These are phyloP conservation scores for Tuberolachnus salignus DNA, from an alignment of 2,888 invertebrate genomes.

Conservation along the genomic window DNA sequence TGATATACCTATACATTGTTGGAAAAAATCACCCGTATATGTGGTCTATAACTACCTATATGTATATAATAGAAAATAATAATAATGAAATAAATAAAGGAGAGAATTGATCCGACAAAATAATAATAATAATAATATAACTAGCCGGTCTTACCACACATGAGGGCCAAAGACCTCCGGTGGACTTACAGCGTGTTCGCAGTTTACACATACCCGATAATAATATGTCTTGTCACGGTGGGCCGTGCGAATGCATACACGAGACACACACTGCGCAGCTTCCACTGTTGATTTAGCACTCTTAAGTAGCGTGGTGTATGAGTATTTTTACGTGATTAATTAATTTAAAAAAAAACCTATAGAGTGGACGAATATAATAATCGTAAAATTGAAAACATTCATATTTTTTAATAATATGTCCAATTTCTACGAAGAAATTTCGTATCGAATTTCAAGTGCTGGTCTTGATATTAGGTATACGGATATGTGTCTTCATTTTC, in stretches of 20 bases:
- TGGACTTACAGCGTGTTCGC: slow-evolving; percentile 37
- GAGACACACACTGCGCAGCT: not conserved
- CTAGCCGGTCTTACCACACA: slow-evolving; percentile 31
- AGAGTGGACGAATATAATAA: not conserved
- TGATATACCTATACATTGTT: not conserved
- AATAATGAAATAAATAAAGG: slow-evolving; percentile 17
- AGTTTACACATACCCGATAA: slow-evolving; percentile 33
- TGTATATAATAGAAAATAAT: slow-evolving; percentile 1
- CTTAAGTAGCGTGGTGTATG: slow-evolving; percentile 19
- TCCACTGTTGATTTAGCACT: slow-evolving; percentile 41
- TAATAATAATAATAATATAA: slow-evolving; percentile 41
- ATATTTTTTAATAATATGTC: not conserved
- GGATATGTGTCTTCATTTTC: not conserved
- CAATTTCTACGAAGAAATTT: not conserved
- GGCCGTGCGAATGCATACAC: slow-evolving; percentile 39
- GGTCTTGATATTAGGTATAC: not conserved
- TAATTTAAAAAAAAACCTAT: not conserved
- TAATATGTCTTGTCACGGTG: slow-evolving; percentile 53
- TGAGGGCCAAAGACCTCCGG: slow-evolving; percentile 49
- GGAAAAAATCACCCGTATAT: slow-evolving; percentile 9
- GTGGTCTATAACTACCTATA: not conserved
- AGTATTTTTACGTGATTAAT: slow-evolving; percentile 28
- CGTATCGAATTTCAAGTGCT: not conserved
- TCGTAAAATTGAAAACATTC: slow-evolving; percentile 5
- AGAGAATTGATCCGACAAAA: slow-evolving; percentile 11